Conservation (phyloP, 2,797 vertebrate genomes). For the Chaenodraco wilsoni region DNA sequence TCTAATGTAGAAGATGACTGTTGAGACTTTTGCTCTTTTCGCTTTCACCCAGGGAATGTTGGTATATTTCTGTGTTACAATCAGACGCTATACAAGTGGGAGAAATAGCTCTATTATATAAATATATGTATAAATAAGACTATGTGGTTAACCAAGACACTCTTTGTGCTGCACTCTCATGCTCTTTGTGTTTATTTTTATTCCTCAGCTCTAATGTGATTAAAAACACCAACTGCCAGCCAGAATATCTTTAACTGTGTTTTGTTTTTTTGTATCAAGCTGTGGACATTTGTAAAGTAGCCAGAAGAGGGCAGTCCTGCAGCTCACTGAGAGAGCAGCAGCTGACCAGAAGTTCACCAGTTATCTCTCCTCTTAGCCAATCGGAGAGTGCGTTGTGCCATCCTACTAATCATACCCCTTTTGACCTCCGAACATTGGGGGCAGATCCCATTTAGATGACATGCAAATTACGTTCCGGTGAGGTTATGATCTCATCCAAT, state of each 20-base stretch:
- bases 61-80: conserved; percentile 77
- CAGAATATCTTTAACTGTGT: conserved; percentile 22
- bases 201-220: conserved; percentile 79
- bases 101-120: conserved; percentile 72
- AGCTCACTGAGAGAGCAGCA: conserved; percentile 35
- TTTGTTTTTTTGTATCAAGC: conserved; percentile 8
- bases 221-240: conserved; percentile 71
- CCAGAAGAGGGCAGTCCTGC: conserved; percentile 75
- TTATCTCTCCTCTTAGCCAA: conserved; percentile 57
- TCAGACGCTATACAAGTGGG: conserved; percentile 77
- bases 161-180: conserved; percentile 72
- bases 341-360: conserved; percentile 19
- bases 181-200: conserved; percentile 77
- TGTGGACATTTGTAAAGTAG: conserved; percentile 39
- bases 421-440: conserved; percentile 66
- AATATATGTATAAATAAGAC: conserved; percentile 82
- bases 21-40: conserved; percentile 42
- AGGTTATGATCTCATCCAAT: conserved; percentile 78
- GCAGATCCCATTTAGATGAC: conserved; percentile 76
- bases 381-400: conserved; percentile 42
- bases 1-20: conserved; percentile 71
- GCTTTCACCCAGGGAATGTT: conserved; percentile 63
- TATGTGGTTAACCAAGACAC: conserved; percentile 73
- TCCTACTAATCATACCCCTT: conserved; percentile 59
- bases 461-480: conserved; percentile 74